Evolutionary conservation across 2,113 vertebrate genomes (phyloP).

Genomic region (Apus apus): DNA sequence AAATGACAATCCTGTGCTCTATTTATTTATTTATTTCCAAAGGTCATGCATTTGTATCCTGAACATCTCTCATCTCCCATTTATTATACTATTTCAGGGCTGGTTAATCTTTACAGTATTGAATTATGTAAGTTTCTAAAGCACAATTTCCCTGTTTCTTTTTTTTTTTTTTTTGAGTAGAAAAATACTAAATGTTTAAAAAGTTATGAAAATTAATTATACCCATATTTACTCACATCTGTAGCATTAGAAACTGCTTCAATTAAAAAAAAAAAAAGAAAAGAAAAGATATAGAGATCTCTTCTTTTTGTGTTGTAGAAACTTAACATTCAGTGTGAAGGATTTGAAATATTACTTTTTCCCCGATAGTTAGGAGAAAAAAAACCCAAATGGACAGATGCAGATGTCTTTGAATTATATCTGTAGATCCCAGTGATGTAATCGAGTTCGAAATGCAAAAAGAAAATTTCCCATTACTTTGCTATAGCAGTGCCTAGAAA

Average conservation of each 20-base stretch:
- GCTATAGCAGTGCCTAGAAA: background rate
- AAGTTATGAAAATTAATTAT: slow-evolving; percentile 58
- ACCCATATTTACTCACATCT: slow-evolving; percentile 34
- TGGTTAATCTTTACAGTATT: slow-evolving; percentile 60
- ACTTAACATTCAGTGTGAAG: background rate
- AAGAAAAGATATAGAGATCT: background rate
- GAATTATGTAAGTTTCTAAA: slow-evolving; percentile 60
- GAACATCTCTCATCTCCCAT: background rate
- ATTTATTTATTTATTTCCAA: slow-evolving; percentile 40
- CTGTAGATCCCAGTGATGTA: background rate
- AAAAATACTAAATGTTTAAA: slow-evolving; percentile 43
- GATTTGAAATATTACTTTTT: background rate
- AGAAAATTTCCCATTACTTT: background rate
- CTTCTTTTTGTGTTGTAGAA: background rate
- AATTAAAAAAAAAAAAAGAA: too few species aligned
- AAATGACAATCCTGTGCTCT: background rate
- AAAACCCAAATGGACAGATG: background rate
- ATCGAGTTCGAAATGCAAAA: background rate
- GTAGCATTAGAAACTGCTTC: background rate
- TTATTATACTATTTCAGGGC: slow-evolving; percentile 52
- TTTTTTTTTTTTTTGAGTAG: background rate
- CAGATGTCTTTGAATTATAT: background rate
- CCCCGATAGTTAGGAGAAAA: background rate
- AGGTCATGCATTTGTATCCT: slow-evolving; percentile 51
- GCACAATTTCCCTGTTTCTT: background rate